Evolutionary conservation across 2,888 invertebrate genomes (phyloP), one percentile per base, ranked within the genome.

Genomic region (Sphecodes monilicornis): DNA sequence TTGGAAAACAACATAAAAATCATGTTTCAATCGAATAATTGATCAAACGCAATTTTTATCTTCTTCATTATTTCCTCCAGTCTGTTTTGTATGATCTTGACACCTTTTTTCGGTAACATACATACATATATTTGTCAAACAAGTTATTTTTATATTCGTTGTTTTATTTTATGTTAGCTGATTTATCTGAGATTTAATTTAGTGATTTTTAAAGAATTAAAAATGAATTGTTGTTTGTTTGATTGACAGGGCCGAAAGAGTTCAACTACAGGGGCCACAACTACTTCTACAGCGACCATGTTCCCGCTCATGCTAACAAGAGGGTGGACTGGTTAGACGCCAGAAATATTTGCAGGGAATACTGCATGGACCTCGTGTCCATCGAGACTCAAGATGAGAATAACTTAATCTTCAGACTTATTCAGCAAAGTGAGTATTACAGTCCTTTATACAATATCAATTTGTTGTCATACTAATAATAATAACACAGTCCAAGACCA

Each of bases 321-420:
- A 98, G 97, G 95, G 96, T 98, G 74, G 98, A 98, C 95, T 98
- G 98, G 98, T 95, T 98, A 90, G 98, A 98, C 92, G 98, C 98
- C 41, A 97, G 98, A 92, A 98, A 98, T 95, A 96, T 98, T 92
- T 98, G 98, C 96, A 96, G 98, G 89, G 98, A 98, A 95, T 98
- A 98, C 95, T 98, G 98, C 95, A 98, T 98, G 98, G 98, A 98
- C 95, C 96, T 98, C 91, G 97, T 98, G 72, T 98, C 98, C 32
- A 96, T 98, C 95, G 98, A 98, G 95, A 97, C 97, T 18, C 98
- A 98, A 95, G 98, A 98, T 94, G 98, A 98, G 95, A 98, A 98
- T 94, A 98, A 98, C 95, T 96, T 98, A 92, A 97, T 98, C 95
- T 98, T 97, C 96, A 97, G 97, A 95, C 96, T 98, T 68, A 98